Evolutionary conservation across 92 coral and sea anemone species (phyloP).

Genomic region (Zoanthus sansibaricus): DNA sequence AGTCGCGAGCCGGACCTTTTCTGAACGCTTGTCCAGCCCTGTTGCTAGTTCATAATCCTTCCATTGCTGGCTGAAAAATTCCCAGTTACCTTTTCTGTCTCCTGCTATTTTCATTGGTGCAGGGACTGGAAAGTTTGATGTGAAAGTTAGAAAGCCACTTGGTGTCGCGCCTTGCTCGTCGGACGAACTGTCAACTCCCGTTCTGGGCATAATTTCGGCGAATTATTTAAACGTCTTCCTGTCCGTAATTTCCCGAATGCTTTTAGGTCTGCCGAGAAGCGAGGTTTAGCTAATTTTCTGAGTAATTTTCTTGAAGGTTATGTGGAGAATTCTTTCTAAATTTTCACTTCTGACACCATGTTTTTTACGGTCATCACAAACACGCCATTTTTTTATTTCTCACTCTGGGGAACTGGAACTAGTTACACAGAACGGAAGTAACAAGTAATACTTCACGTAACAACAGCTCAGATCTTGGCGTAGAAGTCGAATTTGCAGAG

Average conservation of each 20-base stretch:
- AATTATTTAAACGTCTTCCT: conserved; percentile 2
- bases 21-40: conserved; percentile 38
- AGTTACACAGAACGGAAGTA: neutral
- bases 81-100: conserved; percentile 28
- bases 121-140: conserved; percentile 35
- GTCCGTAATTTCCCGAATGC: neutral
- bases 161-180: conserved; percentile 10
- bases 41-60: conserved; percentile 40
- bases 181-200: neutral
- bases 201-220: conserved; percentile 15
- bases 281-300: neutral
- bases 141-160: conserved; percentile 12
- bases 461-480: no score
- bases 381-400: neutral
- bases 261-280: neutral
- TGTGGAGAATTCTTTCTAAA: neutral
- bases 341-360: conserved; percentile 25
- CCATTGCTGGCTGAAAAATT: conserved; percentile 38
- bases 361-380: neutral
- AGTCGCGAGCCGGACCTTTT: conserved; percentile 25
- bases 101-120: conserved; percentile 38
- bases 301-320: neutral
- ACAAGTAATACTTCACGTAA: neutral
- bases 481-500: no score
- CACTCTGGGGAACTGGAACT: neutral